These are phyloP conservation scores for Penaeus vannamei DNA, from an alignment of 1,140 invertebrate species.

Conservation along the genomic window DNA sequence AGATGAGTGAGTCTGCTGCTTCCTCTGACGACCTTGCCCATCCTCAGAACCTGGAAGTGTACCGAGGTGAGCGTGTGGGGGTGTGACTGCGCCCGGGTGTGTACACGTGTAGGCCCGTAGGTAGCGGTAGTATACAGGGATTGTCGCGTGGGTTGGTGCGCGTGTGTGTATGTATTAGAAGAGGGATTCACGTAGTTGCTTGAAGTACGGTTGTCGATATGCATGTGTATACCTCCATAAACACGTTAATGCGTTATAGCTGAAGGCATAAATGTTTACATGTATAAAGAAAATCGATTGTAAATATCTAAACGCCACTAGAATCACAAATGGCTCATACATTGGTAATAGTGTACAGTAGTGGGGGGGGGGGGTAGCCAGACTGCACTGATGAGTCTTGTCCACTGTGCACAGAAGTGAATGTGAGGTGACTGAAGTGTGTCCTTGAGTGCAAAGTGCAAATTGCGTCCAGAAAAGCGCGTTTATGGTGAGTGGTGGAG, in stretches of 20 bases:
- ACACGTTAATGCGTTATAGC: neutral
- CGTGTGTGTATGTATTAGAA: neutral
- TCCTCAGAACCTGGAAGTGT: constrained; percentile 23
- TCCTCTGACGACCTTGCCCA: constrained; percentile 60
- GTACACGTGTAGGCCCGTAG: neutral
- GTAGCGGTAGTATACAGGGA: neutral
- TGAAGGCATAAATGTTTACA: neutral
- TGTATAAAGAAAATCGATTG: neutral
- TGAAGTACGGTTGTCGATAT: neutral
- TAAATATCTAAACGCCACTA: neutral
- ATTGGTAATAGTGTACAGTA: neutral
- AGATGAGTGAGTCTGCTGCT: constrained; percentile 55
- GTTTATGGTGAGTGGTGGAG: neutral
- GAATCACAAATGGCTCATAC: neutral
- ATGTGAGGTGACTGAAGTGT: neutral
- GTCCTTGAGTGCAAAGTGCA: neutral
- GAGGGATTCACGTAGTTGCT: neutral
- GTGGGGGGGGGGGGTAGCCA: too few relatives aligned
- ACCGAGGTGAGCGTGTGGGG: constrained; percentile 54
- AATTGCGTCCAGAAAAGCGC: neutral
- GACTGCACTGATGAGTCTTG: too few relatives aligned
- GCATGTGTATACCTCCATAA: neutral
- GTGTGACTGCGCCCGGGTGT: constrained; percentile 16
- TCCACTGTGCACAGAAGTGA: neutral
- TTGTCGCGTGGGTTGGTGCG: neutral